A percentile compares a stretch with the other conserved stretches of the same genome.
Conservation (phyloP, 2,797 vertebrate species). For the Cossypha polioptera region DNA sequence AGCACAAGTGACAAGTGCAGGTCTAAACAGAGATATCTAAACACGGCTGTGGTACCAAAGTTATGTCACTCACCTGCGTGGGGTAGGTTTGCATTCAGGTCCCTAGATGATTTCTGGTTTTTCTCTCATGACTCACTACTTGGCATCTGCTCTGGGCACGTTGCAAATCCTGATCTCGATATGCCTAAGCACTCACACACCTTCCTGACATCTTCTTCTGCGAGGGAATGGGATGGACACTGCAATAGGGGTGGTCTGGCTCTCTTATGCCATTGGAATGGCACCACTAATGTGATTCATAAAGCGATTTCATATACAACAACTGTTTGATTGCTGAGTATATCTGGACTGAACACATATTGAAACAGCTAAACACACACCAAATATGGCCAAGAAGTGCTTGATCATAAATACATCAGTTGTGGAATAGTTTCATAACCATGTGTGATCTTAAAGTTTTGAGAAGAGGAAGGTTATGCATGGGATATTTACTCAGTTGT, state of each 20-base stretch:
- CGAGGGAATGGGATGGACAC: neutral
- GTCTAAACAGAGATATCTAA: neutral
- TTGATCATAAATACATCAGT: conserved; percentile 24
- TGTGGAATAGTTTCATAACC: neutral
- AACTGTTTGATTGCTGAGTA: neutral
- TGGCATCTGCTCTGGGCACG: neutral
- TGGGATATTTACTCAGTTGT: neutral
- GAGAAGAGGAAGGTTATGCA: neutral
- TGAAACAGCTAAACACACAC: conserved; percentile 16
- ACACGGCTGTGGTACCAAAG: neutral
- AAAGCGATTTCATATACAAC: neutral
- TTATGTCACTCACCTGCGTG: neutral
- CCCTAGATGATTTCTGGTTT: neutral
- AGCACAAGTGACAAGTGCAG: neutral
- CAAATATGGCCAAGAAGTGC: conserved; percentile 39
- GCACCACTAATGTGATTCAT: neutral
- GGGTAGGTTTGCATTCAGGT: neutral
- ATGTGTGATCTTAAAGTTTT: neutral
- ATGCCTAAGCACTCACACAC: neutral
- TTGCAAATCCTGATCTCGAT: neutral
- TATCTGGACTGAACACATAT: neutral
- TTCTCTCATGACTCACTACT: neutral
- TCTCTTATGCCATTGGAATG: neutral
- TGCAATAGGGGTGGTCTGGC: neutral
- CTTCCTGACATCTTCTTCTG: neutral